A percentile compares a stretch with the other conserved stretches of the same genome.
phyloP scores from a whole-genome alignment of 2,797 vertebrate species.

The Phataginus tricuspis region DNA sequence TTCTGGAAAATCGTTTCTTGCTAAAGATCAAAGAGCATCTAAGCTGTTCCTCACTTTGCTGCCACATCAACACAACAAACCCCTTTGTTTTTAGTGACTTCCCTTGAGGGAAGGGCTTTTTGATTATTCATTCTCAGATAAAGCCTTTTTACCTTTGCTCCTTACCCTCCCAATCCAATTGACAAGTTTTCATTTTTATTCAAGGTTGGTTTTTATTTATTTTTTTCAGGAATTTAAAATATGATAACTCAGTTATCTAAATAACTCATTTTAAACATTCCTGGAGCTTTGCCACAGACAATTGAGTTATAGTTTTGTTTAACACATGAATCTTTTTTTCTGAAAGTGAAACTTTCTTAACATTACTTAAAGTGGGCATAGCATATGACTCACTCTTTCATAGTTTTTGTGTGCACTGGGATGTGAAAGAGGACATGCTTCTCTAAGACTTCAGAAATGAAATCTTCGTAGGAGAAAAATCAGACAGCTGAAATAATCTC shows the following conservation, averaged over 20 bases:
- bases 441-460: background rate
- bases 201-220: background rate
- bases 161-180: background rate
- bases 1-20: background rate
- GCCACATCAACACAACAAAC: accelerated
- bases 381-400: background rate
- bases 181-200: background rate
- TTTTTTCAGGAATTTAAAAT: background rate
- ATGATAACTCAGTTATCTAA: background rate
- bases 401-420: background rate
- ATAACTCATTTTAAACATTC: background rate
- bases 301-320: background rate
- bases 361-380: background rate
- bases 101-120: background rate
- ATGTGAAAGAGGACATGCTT: background rate
- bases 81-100: background rate
- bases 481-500: background rate
- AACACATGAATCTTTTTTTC: background rate
- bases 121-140: background rate
- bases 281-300: background rate
- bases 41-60: background rate
- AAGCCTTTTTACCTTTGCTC: background rate
- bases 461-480: background rate
- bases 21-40: background rate
- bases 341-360: background rate